These are phyloP conservation scores for Mesoclemmys tuberculata DNA, from an alignment of 2,113 vertebrate species.

Conservation along the genomic window DNA sequence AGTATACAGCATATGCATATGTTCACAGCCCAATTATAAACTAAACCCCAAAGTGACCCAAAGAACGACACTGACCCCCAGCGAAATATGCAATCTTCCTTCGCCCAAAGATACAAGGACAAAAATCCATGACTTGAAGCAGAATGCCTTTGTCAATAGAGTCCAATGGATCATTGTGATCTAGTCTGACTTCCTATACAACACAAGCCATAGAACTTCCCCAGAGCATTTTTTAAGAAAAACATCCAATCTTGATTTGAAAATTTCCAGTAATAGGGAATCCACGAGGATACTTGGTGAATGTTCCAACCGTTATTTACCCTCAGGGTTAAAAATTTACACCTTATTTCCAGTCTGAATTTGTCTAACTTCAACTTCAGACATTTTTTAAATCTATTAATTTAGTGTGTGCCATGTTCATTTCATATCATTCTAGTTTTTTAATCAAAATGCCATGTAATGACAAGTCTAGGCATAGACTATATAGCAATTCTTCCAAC, in stretches of 20 bases:
- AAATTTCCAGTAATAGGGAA: neutral
- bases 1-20: neutral
- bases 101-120: neutral
- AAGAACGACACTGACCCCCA: neutral
- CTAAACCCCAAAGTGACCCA: neutral
- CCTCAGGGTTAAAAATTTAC: neutral
- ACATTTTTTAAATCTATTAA: neutral
- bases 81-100: neutral
- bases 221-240: too few relatives aligned
- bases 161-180: neutral
- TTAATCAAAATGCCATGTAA: neutral
- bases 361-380: neutral
- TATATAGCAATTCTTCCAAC: neutral
- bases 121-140: neutral
- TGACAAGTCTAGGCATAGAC: neutral
- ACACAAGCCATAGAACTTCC: neutral
- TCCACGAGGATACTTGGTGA: neutral
- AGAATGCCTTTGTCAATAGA: neutral
- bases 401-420: neutral
- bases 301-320: neutral
- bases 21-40: neutral
- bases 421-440: neutral
- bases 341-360: neutral
- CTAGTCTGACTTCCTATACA: neutral
- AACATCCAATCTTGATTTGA: neutral